Evolutionary conservation across 2,797 vertebrate species (phyloP), one percentile per base, ranked within the genome.

Genomic region (Toxotes lorentzi): DNA sequence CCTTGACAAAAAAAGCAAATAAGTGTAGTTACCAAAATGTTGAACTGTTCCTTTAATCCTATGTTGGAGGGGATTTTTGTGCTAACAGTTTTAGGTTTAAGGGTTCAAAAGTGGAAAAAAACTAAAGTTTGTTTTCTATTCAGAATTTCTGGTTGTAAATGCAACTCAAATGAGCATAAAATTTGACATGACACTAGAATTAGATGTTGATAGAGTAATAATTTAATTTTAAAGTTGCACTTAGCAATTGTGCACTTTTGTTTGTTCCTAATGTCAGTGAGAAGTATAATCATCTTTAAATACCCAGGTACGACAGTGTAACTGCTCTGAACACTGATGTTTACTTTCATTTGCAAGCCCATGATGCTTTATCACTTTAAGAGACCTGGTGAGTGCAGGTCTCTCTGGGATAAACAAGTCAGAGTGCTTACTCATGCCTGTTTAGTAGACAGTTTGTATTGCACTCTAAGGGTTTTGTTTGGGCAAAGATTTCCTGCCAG

Each of bases 361-460:
- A 0, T 34, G 32, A 57, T 30, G 14, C 50, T 70, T 32, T 5
- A 38, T 65, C 47, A 47, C n/a, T 63, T 24, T 59, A n/a, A 48
- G 51, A 69, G 62, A 21, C 40, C 27, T 10, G 53, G 54, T 40
- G 32, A 72, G 60, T 45, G 19, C 67, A 61, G 58, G 62, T 72
- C 73, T 64, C 79, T 76, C 14, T 0, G 53, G 66, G 73, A 79
- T 64, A 56, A 82, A 68, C 27, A 57, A 41, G 71, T 57, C 53
- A 12, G 27, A 70, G 72, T 57, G 72, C 53, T 48, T 50, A 53
- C 65, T 74, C 54, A 27, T 7, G 19, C 14, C 51, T 79, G 35
- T 60, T 62, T 19, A 71, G 56, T 41, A 67, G 43, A 41, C 70
- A 17, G 48, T 63, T 72, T 64, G 70, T 67, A 4, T 73, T 38